Evolutionary conservation across 2,113 vertebrate species (phyloP).

Genomic region (Syngnathoides biaculeatus): DNA sequence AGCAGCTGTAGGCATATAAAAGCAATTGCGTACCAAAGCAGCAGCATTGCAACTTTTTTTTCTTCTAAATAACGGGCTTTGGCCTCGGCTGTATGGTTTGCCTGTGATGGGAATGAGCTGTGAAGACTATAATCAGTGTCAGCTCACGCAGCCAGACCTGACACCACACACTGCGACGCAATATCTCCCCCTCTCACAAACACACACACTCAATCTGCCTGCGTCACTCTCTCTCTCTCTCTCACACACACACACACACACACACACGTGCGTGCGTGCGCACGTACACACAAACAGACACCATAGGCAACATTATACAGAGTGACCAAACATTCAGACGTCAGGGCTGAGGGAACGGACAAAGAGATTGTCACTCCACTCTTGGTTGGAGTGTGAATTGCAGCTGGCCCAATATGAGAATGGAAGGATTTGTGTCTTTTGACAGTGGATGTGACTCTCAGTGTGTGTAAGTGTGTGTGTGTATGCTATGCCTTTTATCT

Average conservation of each 20-base stretch:
- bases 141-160: conserved; percentile 71
- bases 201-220: conserved; percentile 8
- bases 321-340: conserved; percentile 57
- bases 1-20: conserved; percentile 50
- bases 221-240: not conserved
- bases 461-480: conserved; percentile 34
- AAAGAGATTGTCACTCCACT: conserved; percentile 64
- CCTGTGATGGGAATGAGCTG: conserved; percentile 68
- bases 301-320: conserved; percentile 41
- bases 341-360: conserved; percentile 36
- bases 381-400: conserved; percentile 51
- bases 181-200: conserved; percentile 51
- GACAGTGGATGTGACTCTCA: conserved; percentile 54
- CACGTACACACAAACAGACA: conserved; percentile 13
- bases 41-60: conserved; percentile 64
- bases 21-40: conserved; percentile 58
- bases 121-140: conserved; percentile 76
- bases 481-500: conserved; percentile 65
- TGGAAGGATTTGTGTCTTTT: conserved; percentile 49
- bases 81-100: conserved; percentile 58
- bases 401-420: conserved; percentile 29
- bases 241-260: conserved; percentile 17
- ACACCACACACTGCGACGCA: conserved; percentile 66
- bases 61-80: conserved; percentile 62
- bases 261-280: conserved; percentile 10